phyloP scores from a whole-genome alignment of 2,113 vertebrate species.

The rabbit (Oryctolagus cuniculus) region mOryCun1.1 NC_091439.1:128211001-128211500 shows the following conservation, averaged over 20 bases:
- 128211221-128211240: background rate
- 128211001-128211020: background rate
- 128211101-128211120: background rate
- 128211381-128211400: background rate
- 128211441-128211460: background rate
- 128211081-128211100: background rate
- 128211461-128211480: background rate
- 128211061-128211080: background rate
- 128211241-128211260: background rate
- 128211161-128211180: constrained; percentile 37
- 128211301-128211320: background rate
- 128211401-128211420: background rate
- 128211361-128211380: background rate
- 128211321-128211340: background rate
- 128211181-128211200: background rate
- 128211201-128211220: background rate
- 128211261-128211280: background rate
- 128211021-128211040: background rate
- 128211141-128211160: background rate
- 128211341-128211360: background rate
- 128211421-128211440: background rate
- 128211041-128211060: background rate
- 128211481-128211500: background rate
- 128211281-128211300: background rate
- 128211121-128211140: constrained; percentile 47